Evolutionary conservation across 2,888 invertebrate genomes (phyloP).

Genomic region (Orthosia gothica): DNA sequence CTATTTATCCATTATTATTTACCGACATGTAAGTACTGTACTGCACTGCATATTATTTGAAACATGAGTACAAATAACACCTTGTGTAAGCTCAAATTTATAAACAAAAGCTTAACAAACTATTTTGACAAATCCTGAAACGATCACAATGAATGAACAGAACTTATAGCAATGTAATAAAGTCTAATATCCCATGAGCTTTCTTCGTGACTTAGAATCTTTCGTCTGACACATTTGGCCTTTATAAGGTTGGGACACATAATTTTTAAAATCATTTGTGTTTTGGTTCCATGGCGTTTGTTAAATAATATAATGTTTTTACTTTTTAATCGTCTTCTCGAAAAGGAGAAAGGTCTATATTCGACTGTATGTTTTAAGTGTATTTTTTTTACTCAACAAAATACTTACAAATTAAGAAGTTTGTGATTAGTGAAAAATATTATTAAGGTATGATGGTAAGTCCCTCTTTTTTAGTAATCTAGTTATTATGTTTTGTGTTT

Average conservation of each 20-base stretch:
- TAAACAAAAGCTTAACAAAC: slow-evolving; percentile 26
- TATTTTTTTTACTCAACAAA: too few species aligned
- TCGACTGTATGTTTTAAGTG: too few species aligned
- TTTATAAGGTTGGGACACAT: slow-evolving; percentile 27
- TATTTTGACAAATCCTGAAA: not conserved
- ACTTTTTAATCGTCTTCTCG: too few species aligned
- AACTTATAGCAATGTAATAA: not conserved
- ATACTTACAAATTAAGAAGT: not conserved
- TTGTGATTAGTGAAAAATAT: not conserved
- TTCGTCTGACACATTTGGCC: not conserved
- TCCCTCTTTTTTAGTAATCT: not conserved
- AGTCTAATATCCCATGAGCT: slow-evolving; percentile 5
- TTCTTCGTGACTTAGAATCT: slow-evolving; percentile 6
- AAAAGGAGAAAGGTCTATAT: too few species aligned
- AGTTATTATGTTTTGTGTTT: not conserved
- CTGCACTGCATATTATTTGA: slow-evolving; percentile 1
- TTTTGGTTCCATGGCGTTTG: not conserved
- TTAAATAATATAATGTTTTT: not conserved
- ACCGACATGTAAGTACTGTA: too few species aligned
- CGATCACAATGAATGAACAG: not conserved
- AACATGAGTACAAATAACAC: slow-evolving; percentile 1
- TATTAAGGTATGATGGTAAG: slow-evolving; percentile 48
- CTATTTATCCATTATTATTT: too few species aligned
- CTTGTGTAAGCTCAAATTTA: slow-evolving; percentile 30
- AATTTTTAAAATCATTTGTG: slow-evolving; percentile 22